A percentile compares a stretch with the other conserved stretches of the same genome.
These are phyloP conservation scores for Caenorhabditis wallacei DNA, from an alignment of 2,888 invertebrate species.

Conservation along the genomic window DNA sequence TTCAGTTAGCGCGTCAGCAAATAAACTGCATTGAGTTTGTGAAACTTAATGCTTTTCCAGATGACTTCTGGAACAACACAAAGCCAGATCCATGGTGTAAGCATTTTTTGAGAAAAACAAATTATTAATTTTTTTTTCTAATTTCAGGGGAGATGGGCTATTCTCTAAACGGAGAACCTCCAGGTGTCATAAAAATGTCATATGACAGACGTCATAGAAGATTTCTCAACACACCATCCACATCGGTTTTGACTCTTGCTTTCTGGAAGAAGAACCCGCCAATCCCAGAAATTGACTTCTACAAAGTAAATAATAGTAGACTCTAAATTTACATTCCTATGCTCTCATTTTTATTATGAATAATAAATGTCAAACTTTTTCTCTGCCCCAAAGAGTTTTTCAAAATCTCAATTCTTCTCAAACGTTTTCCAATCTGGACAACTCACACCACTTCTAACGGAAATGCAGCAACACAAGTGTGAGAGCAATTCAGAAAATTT, in stretches of 20 bases:
- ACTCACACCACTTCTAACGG: slow-evolving; percentile 19
- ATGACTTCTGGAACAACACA: not conserved
- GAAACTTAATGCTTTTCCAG: not conserved
- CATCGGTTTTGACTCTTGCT: not conserved
- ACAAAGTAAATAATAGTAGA: not conserved
- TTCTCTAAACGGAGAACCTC: not conserved
- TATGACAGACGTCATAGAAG: not conserved
- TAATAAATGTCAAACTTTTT: too few relatives aligned
- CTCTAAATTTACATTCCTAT: not conserved
- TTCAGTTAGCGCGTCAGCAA: not conserved
- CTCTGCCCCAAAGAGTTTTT: not conserved
- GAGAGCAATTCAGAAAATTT: slow-evolving; percentile 54
- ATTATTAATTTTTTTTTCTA: too few relatives aligned
- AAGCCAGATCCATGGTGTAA: too few relatives aligned
- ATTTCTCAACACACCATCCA: not conserved
- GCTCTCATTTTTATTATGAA: too few relatives aligned
- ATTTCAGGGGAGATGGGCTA: not conserved
- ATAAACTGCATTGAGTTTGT: not conserved
- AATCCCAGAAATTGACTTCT: not conserved
- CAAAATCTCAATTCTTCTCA: not conserved
- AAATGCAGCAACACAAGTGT: slow-evolving; percentile 43
- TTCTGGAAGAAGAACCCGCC: not conserved
- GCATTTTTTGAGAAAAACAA: too few relatives aligned
- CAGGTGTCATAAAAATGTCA: not conserved
- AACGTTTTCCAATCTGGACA: not conserved